Base-by-base conservation (phyloP, 2,113 vertebrate genomes). In the Cyphomyrus plagiostoma region DNA sequence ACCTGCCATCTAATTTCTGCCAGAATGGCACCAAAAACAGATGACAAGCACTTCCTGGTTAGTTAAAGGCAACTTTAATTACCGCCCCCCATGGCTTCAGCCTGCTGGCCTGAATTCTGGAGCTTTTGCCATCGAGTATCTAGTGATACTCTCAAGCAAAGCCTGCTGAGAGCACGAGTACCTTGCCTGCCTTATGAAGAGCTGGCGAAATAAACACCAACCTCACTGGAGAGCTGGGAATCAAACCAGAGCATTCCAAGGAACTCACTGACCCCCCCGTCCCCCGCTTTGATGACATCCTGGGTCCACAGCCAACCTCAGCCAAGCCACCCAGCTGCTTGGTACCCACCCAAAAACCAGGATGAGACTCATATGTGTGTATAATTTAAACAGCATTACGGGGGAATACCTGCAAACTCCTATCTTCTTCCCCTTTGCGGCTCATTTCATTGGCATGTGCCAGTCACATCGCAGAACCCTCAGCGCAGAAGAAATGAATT, bases 311-410 rank as follows among this genome's bases (percentile, higher is more conserved):
- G 58, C 39, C 80, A 80, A 21, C 5, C 48, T 39, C 42, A 30
- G 62, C 84, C 45, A 5, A 77, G 23, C 15, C 48, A 30, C 30
- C 89, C 84, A 90, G 89, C 89, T 80, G 89, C 49, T 87, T 87
- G 89, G 85, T 90, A 42, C 11, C 30, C 11, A 87, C 89, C 84
- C 89, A 90, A 53, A 56, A 90, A 30, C 26, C 6, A 35, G 66
- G 66, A 87, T 87, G 46, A 52, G 35, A 35, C 84, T 53, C 89
- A 87, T 11, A 90, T 90, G 89, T 49, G 50, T 90, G 66, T 80
- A 62, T 90, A 87, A 77, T 87, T 70, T 52, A 23, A 70, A 89
- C 56, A 42, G 84, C 53, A 87, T 87, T 90, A 26, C 19, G 52
- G 62, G 85, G 85, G 53, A 87, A 56, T 53, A 80, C 62, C 48